A percentile compares a stretch with the other conserved stretches of the same genome.
Evolutionary conservation across 2,888 invertebrate species (phyloP).

Genomic region (Neria commutata): DNA sequence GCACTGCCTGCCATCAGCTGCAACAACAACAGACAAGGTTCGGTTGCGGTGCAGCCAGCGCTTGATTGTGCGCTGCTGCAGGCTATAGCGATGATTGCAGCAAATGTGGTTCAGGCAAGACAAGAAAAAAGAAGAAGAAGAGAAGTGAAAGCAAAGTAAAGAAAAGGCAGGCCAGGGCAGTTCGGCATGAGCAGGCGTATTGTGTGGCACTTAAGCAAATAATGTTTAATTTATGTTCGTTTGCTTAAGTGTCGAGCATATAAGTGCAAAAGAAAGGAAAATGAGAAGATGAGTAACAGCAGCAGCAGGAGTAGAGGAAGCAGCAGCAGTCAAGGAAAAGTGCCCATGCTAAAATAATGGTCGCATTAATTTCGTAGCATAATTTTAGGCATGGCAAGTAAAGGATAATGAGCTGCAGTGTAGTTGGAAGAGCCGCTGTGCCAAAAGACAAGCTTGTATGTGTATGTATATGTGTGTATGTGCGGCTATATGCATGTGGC

Average conservation of each 20-base stretch:
- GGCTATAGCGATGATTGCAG: no score
- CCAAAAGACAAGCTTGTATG: no score
- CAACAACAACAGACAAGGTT: constrained; percentile 5
- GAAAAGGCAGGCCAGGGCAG: no score
- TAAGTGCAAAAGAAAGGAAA: not conserved
- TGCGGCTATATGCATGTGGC: no score
- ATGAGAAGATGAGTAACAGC: not conserved
- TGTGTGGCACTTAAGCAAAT: constrained; percentile 26
- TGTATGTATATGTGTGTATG: no score
- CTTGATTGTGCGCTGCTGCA: not conserved
- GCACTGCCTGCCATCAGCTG: constrained; percentile 10
- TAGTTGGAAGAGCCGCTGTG: no score
- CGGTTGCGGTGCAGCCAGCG: not conserved
- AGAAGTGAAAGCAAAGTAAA: no score
- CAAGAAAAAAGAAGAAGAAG: no score
- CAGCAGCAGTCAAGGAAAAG: not conserved
- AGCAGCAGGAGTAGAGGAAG: not conserved
- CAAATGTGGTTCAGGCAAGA: no score
- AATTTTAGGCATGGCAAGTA: constrained; percentile 14
- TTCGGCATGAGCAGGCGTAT: not conserved
- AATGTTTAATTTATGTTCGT: constrained; percentile 34
- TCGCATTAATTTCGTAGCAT: constrained; percentile 11
- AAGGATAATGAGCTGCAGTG: not conserved
- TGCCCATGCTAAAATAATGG: not conserved
- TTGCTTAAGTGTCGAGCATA: constrained; percentile 19